These are phyloP conservation scores for Rhagologus leucostigma DNA, from an alignment of 2,113 vertebrate species.

Conservation along the genomic window DNA sequence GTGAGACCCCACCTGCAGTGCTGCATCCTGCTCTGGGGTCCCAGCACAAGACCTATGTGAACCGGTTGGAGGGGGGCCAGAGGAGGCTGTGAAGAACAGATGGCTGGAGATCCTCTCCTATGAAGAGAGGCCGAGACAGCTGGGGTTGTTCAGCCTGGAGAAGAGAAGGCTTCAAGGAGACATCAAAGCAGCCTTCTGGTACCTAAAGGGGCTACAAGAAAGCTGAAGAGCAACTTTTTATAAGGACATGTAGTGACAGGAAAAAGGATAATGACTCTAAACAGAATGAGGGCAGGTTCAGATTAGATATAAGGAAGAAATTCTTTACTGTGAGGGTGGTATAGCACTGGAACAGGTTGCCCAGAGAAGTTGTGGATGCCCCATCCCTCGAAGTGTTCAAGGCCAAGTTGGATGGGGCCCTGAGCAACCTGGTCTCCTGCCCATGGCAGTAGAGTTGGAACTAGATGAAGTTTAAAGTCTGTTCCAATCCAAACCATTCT, in stretches of 20 bases:
- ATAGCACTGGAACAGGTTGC: not conserved
- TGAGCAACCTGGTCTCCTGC: not conserved
- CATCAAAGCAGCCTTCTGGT: not conserved
- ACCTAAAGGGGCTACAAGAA: not conserved
- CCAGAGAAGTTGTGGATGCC: not conserved
- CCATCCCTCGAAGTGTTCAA: not conserved
- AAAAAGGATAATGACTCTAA: not conserved
- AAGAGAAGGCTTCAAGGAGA: not conserved
- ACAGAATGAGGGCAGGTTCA: not conserved
- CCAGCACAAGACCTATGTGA: no score
- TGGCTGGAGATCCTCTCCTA: not conserved
- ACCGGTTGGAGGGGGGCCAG: not conserved
- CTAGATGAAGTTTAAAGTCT: not conserved
- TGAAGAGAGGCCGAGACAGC: not conserved
- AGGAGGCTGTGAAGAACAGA: not conserved
- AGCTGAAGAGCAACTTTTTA: not conserved
- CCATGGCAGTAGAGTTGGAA: not conserved
- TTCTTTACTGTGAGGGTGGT: not conserved
- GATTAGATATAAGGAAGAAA: not conserved
- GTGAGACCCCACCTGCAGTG: fast-evolving
- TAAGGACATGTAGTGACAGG: not conserved
- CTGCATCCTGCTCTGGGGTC: not conserved
- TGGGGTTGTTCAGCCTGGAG: not conserved
- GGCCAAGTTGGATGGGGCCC: not conserved
- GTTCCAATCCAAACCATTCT: not conserved